Conservation (phyloP, 2,113 vertebrate genomes). For the Aspidoscelis tigris region DNA sequence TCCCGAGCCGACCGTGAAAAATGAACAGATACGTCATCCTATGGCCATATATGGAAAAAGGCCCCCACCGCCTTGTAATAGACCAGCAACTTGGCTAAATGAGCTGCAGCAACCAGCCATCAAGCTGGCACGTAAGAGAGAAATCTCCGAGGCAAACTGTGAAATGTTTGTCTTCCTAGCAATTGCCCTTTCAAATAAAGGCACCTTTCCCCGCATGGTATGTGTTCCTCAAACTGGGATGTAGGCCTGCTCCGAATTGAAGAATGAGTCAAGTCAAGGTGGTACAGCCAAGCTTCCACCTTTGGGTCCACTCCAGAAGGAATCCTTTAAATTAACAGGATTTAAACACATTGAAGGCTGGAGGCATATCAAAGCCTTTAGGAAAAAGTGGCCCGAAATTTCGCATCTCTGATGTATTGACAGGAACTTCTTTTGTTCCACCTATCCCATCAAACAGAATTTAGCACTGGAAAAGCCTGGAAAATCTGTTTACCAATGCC, state of each 20-base stretch:
- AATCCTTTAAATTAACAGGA: neutral
- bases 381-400: neutral
- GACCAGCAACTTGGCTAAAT: fast-evolving
- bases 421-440: neutral
- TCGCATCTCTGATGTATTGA: neutral
- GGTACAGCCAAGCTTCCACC: neutral
- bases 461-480: neutral
- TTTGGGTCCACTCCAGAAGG: neutral
- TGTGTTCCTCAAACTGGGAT: neutral
- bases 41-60: neutral
- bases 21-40: neutral
- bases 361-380: neutral
- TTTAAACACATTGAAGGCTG: neutral
- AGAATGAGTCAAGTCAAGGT: neutral
- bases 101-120: neutral
- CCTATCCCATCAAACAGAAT: neutral
- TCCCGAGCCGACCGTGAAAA: neutral
- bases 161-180: conserved; percentile 14
- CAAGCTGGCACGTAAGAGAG: neutral
- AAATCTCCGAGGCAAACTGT: neutral
- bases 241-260: neutral
- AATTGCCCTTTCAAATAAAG: conserved; percentile 25
- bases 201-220: neutral
- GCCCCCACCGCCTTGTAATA: fast-evolving
- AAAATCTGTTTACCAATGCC: neutral